These are phyloP conservation scores for Megastigmus dorsalis DNA, from an alignment of 2,888 invertebrate genomes.

Conservation along the genomic window DNA sequence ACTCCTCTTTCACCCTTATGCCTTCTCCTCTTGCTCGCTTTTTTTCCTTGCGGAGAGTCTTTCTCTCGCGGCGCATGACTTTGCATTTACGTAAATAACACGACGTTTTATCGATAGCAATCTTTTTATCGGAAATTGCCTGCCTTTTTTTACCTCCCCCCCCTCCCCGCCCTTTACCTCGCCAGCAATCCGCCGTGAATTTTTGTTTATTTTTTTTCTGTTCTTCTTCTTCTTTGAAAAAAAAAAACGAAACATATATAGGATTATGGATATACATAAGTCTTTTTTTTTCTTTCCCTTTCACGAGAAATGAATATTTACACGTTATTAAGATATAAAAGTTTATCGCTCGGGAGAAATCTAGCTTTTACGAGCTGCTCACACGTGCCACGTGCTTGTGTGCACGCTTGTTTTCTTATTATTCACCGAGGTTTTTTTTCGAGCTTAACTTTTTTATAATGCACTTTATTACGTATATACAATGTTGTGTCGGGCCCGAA, in stretches of 20 bases:
- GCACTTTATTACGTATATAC: background rate
- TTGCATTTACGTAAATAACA: slow-evolving; percentile 53
- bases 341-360: slow-evolving; percentile 31
- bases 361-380: background rate
- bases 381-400: too few species aligned
- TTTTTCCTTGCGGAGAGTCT: background rate
- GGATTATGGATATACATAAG: too few species aligned
- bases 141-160: slow-evolving; percentile 20
- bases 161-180: background rate
- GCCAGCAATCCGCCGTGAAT: background rate
- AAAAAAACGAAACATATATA: background rate
- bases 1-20: too few species aligned
- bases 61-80: slow-evolving; percentile 38
- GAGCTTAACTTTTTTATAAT: background rate
- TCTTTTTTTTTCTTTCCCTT: too few species aligned
- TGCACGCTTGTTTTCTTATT: too few species aligned
- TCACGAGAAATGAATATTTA: slow-evolving; percentile 44
- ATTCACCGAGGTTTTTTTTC: background rate
- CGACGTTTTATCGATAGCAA: slow-evolving; percentile 48
- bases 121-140: slow-evolving; percentile 51
- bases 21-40: background rate
- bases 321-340: slow-evolving; percentile 41
- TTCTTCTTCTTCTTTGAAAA: background rate
- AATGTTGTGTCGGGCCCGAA: background rate
- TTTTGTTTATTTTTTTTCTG: background rate